Evolutionary conservation across 2,888 invertebrate species (phyloP).

Genomic region (Neoitamus cyanurus): DNA sequence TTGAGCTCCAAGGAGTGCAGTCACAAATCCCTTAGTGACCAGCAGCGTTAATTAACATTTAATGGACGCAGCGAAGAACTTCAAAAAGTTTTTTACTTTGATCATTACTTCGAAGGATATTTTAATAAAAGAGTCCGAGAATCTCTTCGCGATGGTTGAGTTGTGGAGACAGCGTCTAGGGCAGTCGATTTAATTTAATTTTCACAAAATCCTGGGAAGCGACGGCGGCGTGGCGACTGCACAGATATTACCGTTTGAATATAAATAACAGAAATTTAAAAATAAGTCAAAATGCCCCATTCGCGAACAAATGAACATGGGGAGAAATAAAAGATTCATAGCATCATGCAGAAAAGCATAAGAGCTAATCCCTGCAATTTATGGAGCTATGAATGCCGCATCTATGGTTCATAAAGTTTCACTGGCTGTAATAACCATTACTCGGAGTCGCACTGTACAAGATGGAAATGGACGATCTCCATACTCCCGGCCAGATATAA

Average conservation of each 20-base stretch:
- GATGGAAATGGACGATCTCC: slow-evolving; percentile 36
- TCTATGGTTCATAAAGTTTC: slow-evolving; percentile 39
- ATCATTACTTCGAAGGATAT: slow-evolving; percentile 3
- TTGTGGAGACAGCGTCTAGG: neutral
- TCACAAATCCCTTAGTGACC: neutral
- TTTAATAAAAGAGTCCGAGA: neutral
- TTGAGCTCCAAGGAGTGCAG: neutral
- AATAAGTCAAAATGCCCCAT: neutral
- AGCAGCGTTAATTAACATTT: slow-evolving; percentile 1
- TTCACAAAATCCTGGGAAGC: neutral
- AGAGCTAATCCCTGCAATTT: slow-evolving; percentile 29
- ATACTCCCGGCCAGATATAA: slow-evolving; percentile 6
- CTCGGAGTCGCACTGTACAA: slow-evolving; percentile 21
- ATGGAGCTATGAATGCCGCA: slow-evolving; percentile 34
- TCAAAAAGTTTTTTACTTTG: neutral
- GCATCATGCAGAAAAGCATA: neutral
- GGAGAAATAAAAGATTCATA: slow-evolving; percentile 25
- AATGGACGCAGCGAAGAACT: slow-evolving; percentile 9
- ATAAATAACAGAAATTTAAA: neutral
- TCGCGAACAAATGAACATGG: neutral
- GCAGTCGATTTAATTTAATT: neutral
- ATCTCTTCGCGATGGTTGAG: neutral
- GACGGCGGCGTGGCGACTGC: no score
- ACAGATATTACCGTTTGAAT: neutral
- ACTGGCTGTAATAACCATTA: slow-evolving; percentile 36